Conservation (phyloP, 1,140 invertebrate genomes). For the Chlorops oryzae region DNA sequence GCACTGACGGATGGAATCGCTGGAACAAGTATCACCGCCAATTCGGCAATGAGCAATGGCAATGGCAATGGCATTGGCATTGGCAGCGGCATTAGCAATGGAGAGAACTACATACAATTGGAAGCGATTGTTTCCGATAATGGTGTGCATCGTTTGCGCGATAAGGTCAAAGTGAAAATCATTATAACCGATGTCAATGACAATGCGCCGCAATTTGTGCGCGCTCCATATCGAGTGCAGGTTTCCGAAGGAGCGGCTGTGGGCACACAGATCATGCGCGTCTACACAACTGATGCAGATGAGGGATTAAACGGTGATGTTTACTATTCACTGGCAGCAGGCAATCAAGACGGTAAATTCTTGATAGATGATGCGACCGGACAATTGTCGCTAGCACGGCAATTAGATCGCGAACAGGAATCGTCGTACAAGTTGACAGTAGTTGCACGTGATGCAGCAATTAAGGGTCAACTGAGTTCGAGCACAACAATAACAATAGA, state of each 20-base stretch:
- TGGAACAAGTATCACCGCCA: background rate
- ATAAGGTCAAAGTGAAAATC: slow-evolving; percentile 84
- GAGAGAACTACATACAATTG: slow-evolving; percentile 70
- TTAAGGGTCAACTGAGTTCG: slow-evolving; percentile 59
- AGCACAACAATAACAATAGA: slow-evolving; percentile 73
- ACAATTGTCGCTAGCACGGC: slow-evolving; percentile 68
- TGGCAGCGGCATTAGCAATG: slow-evolving; percentile 49
- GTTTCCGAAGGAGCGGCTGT: slow-evolving; percentile 74
- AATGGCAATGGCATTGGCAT: slow-evolving; percentile 26
- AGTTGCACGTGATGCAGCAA: slow-evolving; percentile 74
- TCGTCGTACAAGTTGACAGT: slow-evolving; percentile 74
- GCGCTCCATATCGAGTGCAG: slow-evolving; percentile 75
- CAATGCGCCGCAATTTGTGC: slow-evolving; percentile 78
- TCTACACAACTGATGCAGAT: slow-evolving; percentile 82
- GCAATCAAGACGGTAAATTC: slow-evolving; percentile 77
- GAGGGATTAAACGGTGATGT: slow-evolving; percentile 87
- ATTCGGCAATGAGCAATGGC: no score
- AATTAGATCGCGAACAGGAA: slow-evolving; percentile 79
- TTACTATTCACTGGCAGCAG: slow-evolving; percentile 73
- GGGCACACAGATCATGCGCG: slow-evolving; percentile 73
- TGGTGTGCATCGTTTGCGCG: slow-evolving; percentile 68
- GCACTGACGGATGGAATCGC: slow-evolving; percentile 5
- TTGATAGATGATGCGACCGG: slow-evolving; percentile 81
- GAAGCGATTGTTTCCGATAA: slow-evolving; percentile 86
- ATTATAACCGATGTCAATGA: slow-evolving; percentile 89